Percentiles rank a stretch among this genome's conserved stretches.
Conservation (phyloP, 2,888 invertebrate genomes). For the Sinelater perroti region DNA sequence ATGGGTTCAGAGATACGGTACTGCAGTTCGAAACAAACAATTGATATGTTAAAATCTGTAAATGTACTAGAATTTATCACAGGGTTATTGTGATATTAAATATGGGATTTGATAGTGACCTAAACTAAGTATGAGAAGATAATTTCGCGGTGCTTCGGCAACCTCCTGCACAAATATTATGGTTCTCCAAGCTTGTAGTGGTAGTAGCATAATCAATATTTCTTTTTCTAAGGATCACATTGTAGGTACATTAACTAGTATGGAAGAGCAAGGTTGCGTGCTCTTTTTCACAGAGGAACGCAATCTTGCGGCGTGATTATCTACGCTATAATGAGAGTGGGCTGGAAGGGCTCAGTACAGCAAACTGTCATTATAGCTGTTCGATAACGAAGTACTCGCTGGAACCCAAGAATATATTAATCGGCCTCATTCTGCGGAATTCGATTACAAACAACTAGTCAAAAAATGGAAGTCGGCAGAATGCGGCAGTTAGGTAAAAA, state of each 20-base stretch:
- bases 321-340: conserved; percentile 27
- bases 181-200: conserved; percentile 15
- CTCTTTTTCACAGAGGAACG: conserved; percentile 17
- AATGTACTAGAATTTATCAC: conserved; percentile 22
- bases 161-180: conserved; percentile 16
- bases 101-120: conserved; percentile 10
- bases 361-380: conserved; percentile 30
- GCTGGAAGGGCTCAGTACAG: conserved; percentile 42
- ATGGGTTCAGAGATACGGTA: conserved; percentile 15
- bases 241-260: conserved; percentile 35
- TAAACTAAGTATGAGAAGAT: neutral
- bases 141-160: conserved; percentile 2
- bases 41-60: conserved; percentile 16
- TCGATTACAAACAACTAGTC: neutral
- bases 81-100: conserved; percentile 23
- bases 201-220: conserved; percentile 15
- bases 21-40: neutral
- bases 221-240: conserved; percentile 25
- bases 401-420: conserved; percentile 17
- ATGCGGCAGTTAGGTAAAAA: conserved; percentile 23
- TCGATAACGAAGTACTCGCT: conserved; percentile 19
- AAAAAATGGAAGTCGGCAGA: conserved; percentile 12
- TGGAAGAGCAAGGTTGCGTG: conserved; percentile 7
- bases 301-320: conserved; percentile 12
- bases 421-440: conserved; percentile 6